Base-by-base conservation (phyloP, 2,113 vertebrate species). In the Polypterus senegalus region DNA sequence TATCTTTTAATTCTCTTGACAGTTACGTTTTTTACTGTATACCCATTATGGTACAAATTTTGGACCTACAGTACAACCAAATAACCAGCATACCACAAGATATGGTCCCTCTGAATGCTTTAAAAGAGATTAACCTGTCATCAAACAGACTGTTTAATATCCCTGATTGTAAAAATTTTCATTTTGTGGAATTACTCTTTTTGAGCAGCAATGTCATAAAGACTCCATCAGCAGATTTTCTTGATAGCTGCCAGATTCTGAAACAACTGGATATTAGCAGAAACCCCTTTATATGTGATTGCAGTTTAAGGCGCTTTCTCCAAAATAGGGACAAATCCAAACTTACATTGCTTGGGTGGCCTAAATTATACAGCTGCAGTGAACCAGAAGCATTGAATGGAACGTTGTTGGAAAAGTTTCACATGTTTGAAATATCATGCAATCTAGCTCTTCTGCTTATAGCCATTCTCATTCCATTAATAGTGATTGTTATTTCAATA, bases 261-360 rank as follows among this genome's bases (percentile, higher is more conserved):
- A 74, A 62, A 49, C 69, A 59, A 7, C 54, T 97, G 0, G 81
- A 81, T 10, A 83, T 76, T 0, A 84, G 90, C 48, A 48, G 60
- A 9, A 97, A 95, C 66, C 89, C 91, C 0, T 97, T 92, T 57
- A 79, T 71, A 47, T 97, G 93, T 10, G 89, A 61, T 3, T 97
- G 93, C 53, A 60, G 83, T 3, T 73, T 97, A 55, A 85, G 75
- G 53, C 61, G 62, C 11, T 93, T 97, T 4, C 64, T 84, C 49
- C 65, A 5, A 0, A 67, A 80, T 46, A 46, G 71, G 59, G 63
- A 58, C 56, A 68, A 7, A 6, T 54, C 63, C 0, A 61, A 69
- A 1, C 58, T 84, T 9, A 63, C 66, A 48, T 60, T 94, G 56
- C 7, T 67, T 1, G 81, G 59, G 43, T 97, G 92, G 92, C 92